Evolutionary conservation across 2,113 vertebrate species (phyloP), one percentile per base, ranked within the genome.

Genomic region (Oreochromis aureus): DNA sequence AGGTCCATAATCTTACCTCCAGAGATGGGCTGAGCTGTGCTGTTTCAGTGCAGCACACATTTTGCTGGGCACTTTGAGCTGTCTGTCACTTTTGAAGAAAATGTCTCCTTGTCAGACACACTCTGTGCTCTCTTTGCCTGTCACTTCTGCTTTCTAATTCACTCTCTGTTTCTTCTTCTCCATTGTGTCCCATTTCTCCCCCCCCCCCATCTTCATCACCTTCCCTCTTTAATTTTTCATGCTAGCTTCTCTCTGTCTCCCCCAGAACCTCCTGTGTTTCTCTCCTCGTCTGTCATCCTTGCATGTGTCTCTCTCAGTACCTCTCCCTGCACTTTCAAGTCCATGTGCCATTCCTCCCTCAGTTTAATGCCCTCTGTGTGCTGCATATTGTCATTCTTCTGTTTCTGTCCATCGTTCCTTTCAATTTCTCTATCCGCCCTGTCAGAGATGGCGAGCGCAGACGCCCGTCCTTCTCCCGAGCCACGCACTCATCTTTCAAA

Each of bases 31-130:
- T 30, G 86, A 66, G 81, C 69, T 55, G 13, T 36, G 30, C 69
- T 82, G 66, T 87, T 85, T 86, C 81, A 80, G 63, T 79, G 82
- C 22, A 73, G 76, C 34, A 30, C 76, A 84, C 59, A 80, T 91
- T 90, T 66, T 82, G 87, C 53, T 79, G 86, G 82, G 63, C 93
- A 88, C 92, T 92, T 90, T 92, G 86, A 89, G 86, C 87, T 80
- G 90, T 83, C 91, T 89, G 84, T 91, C 88, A 85, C 71, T 80
- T 80, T 63, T 88, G 80, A 87, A 83, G 86, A 73, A 61, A 59
- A 36, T 10, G 16, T 73, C 73, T 69, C 82, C 76, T 51, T 79
- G 84, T 92, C 91, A 89, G 85, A 85, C 59, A n/a, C 41, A 27
- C 81, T 63, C 73, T 54, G 54, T 54, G 27, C 87, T 87, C 84